These are phyloP conservation scores for Dysmachus trigonus DNA, from an alignment of 2,888 invertebrate species.

Conservation along the genomic window DNA sequence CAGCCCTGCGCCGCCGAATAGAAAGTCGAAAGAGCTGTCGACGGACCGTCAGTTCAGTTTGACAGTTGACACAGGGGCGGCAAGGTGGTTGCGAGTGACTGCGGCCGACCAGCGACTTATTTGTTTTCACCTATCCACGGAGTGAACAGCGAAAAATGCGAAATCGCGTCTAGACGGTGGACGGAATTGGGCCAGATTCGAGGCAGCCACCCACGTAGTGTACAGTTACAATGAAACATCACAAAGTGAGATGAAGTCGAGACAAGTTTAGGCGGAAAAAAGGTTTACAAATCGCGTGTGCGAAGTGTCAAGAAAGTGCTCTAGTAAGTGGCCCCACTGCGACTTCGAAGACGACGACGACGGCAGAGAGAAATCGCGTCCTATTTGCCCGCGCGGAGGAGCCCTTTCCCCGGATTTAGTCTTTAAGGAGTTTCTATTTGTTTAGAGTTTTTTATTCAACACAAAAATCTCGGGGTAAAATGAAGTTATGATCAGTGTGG, in stretches of 20 bases:
- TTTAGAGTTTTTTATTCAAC: not conserved
- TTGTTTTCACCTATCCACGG: not conserved
- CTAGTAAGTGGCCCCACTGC: not conserved
- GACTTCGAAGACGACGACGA: not conserved
- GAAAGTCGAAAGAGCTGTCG: not conserved
- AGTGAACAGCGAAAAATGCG: not conserved
- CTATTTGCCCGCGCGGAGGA: not conserved
- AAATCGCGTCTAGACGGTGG: not conserved
- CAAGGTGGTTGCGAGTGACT: not conserved
- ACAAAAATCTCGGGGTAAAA: not conserved
- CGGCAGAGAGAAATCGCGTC: not conserved
- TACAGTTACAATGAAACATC: slow-evolving; percentile 21
- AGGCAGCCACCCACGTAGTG: not conserved
- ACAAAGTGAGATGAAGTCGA: slow-evolving; percentile 20
- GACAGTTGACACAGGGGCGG: not conserved
- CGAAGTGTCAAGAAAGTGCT: not conserved
- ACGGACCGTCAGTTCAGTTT: slow-evolving; percentile 1
- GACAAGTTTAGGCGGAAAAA: not conserved
- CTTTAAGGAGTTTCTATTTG: not conserved
- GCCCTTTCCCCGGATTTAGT: not conserved
- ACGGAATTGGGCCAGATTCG: not conserved
- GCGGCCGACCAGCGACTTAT: not conserved
- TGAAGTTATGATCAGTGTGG: slow-evolving; percentile 30
- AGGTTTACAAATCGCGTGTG: not conserved
- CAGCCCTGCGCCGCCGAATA: not conserved